Evolutionary conservation across 2,888 invertebrate genomes (phyloP).

Genomic region (Drosophila cognata): DNA sequence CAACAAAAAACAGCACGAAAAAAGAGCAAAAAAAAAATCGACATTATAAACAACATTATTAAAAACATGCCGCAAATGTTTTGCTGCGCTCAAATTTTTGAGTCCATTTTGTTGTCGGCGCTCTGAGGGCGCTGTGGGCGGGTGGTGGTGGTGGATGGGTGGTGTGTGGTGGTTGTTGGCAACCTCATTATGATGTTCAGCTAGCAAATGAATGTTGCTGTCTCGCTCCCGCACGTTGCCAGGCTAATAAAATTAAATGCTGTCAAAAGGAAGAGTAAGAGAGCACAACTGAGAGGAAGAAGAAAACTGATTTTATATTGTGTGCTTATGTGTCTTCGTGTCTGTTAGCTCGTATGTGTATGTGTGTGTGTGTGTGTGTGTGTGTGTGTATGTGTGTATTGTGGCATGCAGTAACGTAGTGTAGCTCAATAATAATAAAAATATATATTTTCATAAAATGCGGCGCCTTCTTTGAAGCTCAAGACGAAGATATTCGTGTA

Average conservation of each 20-base stretch:
- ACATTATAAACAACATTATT: constrained; percentile 81
- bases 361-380: constrained; percentile 15
- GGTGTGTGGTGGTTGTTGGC: constrained; percentile 13
- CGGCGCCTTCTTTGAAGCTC: constrained; percentile 46
- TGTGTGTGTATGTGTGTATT: constrained; percentile 26
- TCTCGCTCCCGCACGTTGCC: constrained; percentile 31
- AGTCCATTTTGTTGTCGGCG: constrained; percentile 81
- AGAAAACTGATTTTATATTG: constrained; percentile 9
- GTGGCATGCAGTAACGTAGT: constrained; percentile 51
- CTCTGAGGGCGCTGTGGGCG: constrained; percentile 2
- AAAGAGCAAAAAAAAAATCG: constrained; percentile 49
- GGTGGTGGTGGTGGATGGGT: constrained; percentile 15
- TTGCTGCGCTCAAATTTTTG: constrained; percentile 74
- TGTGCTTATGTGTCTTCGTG: constrained; percentile 15
- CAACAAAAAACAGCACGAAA: constrained; percentile 27
- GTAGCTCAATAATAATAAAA: constrained; percentile 77
- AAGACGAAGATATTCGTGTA: neutral
- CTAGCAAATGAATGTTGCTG: constrained; percentile 58
- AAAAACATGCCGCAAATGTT: constrained; percentile 83
- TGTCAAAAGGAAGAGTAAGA: constrained; percentile 26
- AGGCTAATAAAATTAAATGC: constrained; percentile 75
- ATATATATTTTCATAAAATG: constrained; percentile 72
- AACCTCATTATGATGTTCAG: constrained; percentile 68
- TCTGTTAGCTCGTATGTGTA: constrained; percentile 20
- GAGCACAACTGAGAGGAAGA: constrained; percentile 25